Evolutionary conservation across 2,113 vertebrate species (phyloP).

Genomic region (Acanthisitta chloris): DNA sequence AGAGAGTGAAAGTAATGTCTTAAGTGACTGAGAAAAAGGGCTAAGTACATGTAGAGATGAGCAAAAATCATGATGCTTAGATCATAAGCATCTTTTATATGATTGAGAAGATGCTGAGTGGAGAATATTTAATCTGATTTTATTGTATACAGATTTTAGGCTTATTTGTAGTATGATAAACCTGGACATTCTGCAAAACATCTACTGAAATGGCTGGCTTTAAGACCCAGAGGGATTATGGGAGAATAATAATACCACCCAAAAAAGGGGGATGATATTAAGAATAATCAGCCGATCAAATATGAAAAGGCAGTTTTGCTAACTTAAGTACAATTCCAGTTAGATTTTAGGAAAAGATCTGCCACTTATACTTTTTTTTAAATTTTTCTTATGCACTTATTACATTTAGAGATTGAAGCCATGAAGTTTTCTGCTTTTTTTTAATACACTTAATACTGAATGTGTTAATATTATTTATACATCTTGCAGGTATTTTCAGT

Average conservation of each 20-base stretch:
- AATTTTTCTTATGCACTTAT: neutral
- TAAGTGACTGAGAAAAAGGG: neutral
- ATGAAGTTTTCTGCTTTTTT: accelerated
- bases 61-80: neutral
- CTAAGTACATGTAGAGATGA: neutral
- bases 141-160: neutral
- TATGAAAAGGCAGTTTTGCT: neutral
- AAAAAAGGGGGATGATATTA: too few species aligned
- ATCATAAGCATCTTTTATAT: neutral
- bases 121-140: neutral
- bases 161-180: neutral
- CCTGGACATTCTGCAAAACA: neutral
- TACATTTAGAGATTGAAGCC: neutral
- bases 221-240: too few species aligned
- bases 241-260: too few species aligned
- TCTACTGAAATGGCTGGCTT: too few species aligned
- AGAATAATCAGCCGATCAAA: neutral
- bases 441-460: neutral
- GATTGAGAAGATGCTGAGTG: neutral
- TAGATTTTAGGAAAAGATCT: accelerated
- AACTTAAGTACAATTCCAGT: neutral
- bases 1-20: neutral
- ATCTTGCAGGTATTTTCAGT: neutral
- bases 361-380: neutral
- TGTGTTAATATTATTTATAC: neutral